phyloP scores from a whole-genome alignment of 2,797 vertebrate genomes.

The Hybognathus amarus region DNA sequence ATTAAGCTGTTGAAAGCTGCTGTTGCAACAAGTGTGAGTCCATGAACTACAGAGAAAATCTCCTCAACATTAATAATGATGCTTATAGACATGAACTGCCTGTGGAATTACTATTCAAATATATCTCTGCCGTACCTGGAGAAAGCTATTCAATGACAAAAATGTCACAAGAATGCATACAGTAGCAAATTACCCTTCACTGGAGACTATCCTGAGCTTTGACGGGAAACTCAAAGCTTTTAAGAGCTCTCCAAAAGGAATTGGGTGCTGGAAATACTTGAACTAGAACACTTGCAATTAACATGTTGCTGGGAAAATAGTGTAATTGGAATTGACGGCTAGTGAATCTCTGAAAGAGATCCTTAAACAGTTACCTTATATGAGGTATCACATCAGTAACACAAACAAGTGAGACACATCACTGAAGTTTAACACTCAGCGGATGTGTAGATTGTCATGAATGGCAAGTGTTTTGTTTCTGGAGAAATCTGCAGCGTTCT shows the following conservation, averaged over 20 bases:
- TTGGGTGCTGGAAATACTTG: not conserved
- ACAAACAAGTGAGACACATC: not conserved
- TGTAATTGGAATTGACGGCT: not conserved
- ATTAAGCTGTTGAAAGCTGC: conserved; percentile 13
- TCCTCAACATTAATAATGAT: not conserved
- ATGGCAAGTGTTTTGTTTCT: not conserved
- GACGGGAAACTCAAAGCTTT: not conserved
- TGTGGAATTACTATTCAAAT: not conserved
- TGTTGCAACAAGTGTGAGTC: not conserved
- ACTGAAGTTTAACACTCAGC: not conserved
- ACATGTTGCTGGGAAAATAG: not conserved
- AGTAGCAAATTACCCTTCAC: not conserved
- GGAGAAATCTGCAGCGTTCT: not conserved
- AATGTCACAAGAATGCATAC: not conserved
- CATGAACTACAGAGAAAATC: conserved; percentile 1
- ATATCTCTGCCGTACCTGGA: not conserved
- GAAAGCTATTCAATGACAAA: not conserved
- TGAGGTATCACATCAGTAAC: not conserved
- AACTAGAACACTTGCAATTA: not conserved
- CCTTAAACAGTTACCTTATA: not conserved
- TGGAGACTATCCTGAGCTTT: not conserved
- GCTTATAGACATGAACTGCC: not conserved
- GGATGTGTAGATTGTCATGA: not conserved
- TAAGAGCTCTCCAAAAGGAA: not conserved
- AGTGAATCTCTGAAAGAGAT: not conserved